Conservation (phyloP, 1,140 invertebrate species). For the Microplitis demolitor region DNA sequence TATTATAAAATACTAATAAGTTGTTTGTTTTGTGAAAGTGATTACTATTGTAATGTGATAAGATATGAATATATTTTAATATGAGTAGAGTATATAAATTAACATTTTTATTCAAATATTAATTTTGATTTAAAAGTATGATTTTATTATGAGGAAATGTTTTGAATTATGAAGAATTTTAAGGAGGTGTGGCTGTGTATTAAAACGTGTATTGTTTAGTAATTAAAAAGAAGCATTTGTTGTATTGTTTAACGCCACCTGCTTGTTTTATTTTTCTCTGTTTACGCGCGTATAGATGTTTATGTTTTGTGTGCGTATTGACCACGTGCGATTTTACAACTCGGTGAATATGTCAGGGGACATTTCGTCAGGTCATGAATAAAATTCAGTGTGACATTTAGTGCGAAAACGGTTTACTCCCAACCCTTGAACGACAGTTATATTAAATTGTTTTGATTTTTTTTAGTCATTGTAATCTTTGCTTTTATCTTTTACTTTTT, state of each 20-base stretch:
- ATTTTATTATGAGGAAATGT: not conserved
- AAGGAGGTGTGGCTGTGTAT: conserved; percentile 48
- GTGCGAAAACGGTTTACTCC: conserved; percentile 1
- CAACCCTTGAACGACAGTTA: too few relatives aligned
- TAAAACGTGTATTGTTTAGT: conserved; percentile 46
- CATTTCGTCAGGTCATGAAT: not conserved
- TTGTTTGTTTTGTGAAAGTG: too few relatives aligned
- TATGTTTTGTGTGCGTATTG: not conserved
- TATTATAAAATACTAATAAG: too few relatives aligned
- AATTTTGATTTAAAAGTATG: conserved; percentile 16
- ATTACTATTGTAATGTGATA: too few relatives aligned
- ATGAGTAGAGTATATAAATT: too few relatives aligned
- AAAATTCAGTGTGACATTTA: not conserved
- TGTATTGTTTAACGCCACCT: conserved; percentile 49
- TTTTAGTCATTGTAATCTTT: too few relatives aligned
- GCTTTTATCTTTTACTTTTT: too few relatives aligned
- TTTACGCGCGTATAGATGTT: too few relatives aligned
- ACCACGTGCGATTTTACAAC: conserved; percentile 47
- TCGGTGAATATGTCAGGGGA: conserved; percentile 49
- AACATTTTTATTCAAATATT: not conserved
- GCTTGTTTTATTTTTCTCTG: conserved; percentile 30
- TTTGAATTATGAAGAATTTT: conserved; percentile 13
- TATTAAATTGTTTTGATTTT: too few relatives aligned
- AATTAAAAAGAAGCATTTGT: conserved; percentile 55
- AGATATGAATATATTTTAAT: too few relatives aligned